Percentiles rank a stretch among this genome's conserved stretches.
Conservation (phyloP, 2,888 invertebrate genomes). For the Congeria kusceri region DNA sequence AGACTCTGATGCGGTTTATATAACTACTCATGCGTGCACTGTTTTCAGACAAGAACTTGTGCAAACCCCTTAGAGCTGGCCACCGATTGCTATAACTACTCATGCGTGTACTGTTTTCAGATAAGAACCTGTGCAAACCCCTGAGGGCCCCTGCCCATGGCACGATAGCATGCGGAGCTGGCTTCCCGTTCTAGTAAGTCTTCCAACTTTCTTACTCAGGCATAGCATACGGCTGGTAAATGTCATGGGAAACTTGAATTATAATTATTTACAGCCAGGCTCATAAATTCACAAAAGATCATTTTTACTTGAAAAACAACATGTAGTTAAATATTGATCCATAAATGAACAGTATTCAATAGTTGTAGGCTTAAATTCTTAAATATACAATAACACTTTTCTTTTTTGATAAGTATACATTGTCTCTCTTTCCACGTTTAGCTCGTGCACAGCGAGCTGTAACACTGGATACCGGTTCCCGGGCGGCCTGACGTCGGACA, state of each 20-base stretch:
- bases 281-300: too few relatives aligned
- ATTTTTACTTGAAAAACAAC: too few relatives aligned
- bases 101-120: slow-evolving; percentile 31
- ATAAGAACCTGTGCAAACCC: slow-evolving; percentile 58
- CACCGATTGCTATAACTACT: too few relatives aligned
- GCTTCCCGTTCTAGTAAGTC: slow-evolving; percentile 70
- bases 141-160: slow-evolving; percentile 61
- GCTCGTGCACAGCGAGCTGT: slow-evolving; percentile 75
- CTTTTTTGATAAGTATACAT: too few relatives aligned
- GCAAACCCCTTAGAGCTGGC: slow-evolving; percentile 64
- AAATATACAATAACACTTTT: too few relatives aligned
- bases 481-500: slow-evolving; percentile 57
- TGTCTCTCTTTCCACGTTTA: slow-evolving; percentile 39
- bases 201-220: neutral
- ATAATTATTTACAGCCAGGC: too few relatives aligned
- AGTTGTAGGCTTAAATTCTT: too few relatives aligned
- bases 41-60: slow-evolving; percentile 53
- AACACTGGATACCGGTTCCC: slow-evolving; percentile 74
- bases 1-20: too few relatives aligned
- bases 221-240: too few relatives aligned
- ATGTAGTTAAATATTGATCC: too few relatives aligned
- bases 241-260: too few relatives aligned
- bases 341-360: too few relatives aligned
- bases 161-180: slow-evolving; percentile 64
- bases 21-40: neutral